Evolutionary conservation across 2,113 vertebrate genomes (phyloP), one percentile per base, ranked within the genome.

Genomic region (Pampusana beccarii): DNA sequence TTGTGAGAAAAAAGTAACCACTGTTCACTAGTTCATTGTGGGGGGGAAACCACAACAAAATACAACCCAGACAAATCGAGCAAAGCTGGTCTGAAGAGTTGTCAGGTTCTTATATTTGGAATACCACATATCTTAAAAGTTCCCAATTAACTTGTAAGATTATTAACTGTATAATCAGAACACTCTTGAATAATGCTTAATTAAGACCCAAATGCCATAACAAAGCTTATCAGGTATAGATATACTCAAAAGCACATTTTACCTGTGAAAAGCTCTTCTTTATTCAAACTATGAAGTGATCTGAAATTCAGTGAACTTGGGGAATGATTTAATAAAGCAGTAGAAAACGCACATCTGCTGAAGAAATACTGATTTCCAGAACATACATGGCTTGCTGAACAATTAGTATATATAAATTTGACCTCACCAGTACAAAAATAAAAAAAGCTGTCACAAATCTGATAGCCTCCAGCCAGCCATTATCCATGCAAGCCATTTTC

Each of bases 1-100:
- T 69, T 62, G 18, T 8, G 10, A 28, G 29, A 21, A 20, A 12
- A 2, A 40, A 33, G 16, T 2, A 57, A 38, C 21, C 26, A 50
- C 12, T 57, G 23, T 70, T 70, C 23, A n/a, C 23, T 31, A 38
- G 11, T 64, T 92, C 54, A 77, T 1, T n/a, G n/a, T n/a, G n/a
- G n/a, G n/a, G n/a, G n/a, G n/a, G n/a, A n/a, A n/a, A n/a, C n/a
- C n/a, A n/a, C n/a, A n/a, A n/a, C n/a, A n/a, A n/a, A n/a, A n/a
- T n/a, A n/a, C n/a, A n/a, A n/a, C n/a, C n/a, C 38, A 42, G 6
- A 70, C 40, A 0, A n/a, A 25, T 13, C 5, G 0, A 69, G 17
- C 33, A 58, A 19, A 54, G 28, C 16, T 42, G 9, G 16, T 29
- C 16, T 70, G 51, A 70, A 91, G 61, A 61, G 81, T 20, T 51